Percentiles rank a stretch among this genome's conserved stretches.
Evolutionary conservation across 2,113 vertebrate genomes (phyloP).

Genomic region (Montifringilla adamsi): DNA sequence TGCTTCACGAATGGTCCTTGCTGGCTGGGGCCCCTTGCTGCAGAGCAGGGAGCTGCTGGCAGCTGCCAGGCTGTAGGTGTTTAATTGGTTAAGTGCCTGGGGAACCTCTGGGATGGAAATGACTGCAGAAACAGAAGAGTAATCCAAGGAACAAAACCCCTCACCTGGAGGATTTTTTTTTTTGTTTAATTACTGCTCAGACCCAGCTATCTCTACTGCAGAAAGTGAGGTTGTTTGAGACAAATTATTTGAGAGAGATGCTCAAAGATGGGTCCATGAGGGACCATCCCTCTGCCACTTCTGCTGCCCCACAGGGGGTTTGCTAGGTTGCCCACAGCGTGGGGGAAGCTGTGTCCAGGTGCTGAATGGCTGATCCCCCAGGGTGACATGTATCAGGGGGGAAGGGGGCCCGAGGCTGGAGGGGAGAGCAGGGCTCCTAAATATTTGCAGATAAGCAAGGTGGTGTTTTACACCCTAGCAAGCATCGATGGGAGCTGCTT

Average conservation of each 20-base stretch:
- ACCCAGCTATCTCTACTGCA: background rate
- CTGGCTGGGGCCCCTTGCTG: fast-evolving
- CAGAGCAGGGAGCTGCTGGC: background rate
- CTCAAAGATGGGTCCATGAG: background rate
- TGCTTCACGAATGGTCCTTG: background rate
- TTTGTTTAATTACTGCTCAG: background rate
- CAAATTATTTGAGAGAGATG: background rate
- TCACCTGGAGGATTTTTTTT: background rate
- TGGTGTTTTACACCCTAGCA: background rate
- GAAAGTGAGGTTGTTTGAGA: background rate
- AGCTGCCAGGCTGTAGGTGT: background rate
- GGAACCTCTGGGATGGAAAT: background rate
- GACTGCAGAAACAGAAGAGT: background rate
- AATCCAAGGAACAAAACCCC: background rate
- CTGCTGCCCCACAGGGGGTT: background rate
- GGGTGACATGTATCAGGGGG: no score
- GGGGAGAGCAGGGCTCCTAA: background rate
- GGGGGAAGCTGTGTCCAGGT: background rate
- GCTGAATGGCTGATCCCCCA: background rate
- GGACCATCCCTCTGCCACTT: background rate
- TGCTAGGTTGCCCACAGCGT: fast-evolving
- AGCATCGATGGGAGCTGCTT: fast-evolving
- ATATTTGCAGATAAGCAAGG: background rate
- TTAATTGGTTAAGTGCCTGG: background rate
- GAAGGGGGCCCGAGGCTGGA: background rate